Evolutionary conservation across 2,113 vertebrate genomes (phyloP).

Genomic region (Halcyon malimbica): DNA sequence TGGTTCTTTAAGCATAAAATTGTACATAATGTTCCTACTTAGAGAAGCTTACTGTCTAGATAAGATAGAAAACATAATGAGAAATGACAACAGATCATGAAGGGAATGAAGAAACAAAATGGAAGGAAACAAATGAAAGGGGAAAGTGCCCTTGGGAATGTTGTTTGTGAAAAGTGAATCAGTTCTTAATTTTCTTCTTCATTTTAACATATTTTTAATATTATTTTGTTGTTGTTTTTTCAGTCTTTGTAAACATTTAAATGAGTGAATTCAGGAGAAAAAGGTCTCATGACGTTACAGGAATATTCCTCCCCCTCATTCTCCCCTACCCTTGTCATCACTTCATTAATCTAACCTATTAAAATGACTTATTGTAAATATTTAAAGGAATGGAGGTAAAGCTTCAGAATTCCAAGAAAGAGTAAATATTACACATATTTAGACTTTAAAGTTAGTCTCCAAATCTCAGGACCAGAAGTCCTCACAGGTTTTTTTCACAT

Average conservation of each 20-base stretch:
- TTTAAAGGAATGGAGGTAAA: neutral
- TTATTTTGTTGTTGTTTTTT: neutral
- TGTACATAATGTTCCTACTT: neutral
- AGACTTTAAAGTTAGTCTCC: neutral
- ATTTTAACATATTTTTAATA: neutral
- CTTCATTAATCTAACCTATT: neutral
- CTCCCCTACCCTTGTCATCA: rapidly evolving
- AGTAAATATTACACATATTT: neutral
- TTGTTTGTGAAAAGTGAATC: neutral
- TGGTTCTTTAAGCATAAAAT: neutral
- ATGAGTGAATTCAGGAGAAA: neutral
- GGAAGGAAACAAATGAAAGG: neutral
- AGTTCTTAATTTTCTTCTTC: neutral
- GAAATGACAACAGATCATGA: neutral
- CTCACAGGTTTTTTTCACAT: no score
- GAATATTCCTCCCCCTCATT: neutral
- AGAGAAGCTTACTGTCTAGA: neutral
- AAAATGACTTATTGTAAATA: neutral
- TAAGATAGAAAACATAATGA: neutral
- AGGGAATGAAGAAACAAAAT: neutral
- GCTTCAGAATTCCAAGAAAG: neutral
- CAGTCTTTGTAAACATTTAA: neutral
- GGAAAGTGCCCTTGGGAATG: neutral
- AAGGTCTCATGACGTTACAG: rapidly evolving
- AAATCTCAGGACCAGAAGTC: no score